Evolutionary conservation across 2,888 invertebrate genomes (phyloP).

Genomic region (Bembecia ichneumoniformis): DNA sequence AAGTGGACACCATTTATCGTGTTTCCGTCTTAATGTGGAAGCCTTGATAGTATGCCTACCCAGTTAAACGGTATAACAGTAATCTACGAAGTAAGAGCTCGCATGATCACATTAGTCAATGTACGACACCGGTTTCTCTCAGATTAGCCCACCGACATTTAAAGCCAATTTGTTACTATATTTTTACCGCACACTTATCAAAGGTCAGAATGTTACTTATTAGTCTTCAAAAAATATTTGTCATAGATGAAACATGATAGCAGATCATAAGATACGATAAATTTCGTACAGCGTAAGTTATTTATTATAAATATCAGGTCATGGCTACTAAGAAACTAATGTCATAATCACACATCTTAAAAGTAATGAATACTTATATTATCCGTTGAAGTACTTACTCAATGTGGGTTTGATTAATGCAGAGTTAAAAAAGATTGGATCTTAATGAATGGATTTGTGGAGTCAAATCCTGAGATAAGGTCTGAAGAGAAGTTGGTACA

Average conservation of each 20-base stretch:
- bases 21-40: conserved; percentile 40
- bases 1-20: conserved; percentile 59
- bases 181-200: conserved; percentile 29
- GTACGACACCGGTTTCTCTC: conserved; percentile 39
- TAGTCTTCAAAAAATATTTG: conserved; percentile 26
- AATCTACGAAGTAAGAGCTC: conserved; percentile 31
- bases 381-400: conserved; percentile 4
- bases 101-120: conserved; percentile 56
- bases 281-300: background rate
- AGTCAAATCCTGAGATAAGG: conserved; percentile 23
- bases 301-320: background rate
- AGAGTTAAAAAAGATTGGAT: background rate
- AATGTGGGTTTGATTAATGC: background rate
- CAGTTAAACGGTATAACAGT: conserved; percentile 35
- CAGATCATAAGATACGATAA: background rate
- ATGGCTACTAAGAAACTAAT: background rate
- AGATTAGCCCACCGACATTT: conserved; percentile 35
- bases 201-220: conserved; percentile 44
- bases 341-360: background rate
- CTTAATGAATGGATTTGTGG: conserved; percentile 8
- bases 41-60: conserved; percentile 41
- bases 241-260: background rate
- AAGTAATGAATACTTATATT: too few relatives aligned
- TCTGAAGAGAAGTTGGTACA: conserved; percentile 35
- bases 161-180: conserved; percentile 34